Evolutionary conservation across 2,113 vertebrate genomes (phyloP), one percentile per base, ranked within the genome.

Genomic region (Pituophis catenifer): DNA sequence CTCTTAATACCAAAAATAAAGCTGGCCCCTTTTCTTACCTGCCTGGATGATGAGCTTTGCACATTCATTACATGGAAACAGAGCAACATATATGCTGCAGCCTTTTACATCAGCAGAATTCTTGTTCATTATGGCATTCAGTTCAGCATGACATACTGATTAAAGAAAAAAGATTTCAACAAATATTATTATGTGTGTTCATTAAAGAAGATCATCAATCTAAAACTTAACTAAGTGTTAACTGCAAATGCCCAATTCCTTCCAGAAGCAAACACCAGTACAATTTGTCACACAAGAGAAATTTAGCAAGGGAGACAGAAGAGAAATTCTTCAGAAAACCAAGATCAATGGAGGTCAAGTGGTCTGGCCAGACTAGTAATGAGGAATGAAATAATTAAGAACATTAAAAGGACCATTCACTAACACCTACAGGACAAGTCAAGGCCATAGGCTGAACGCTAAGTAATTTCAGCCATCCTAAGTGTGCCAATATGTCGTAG

Each of bases 91-190:
- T 93, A 99, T 99, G 92, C 97, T 98, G 94, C 99, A 99, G 95
- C 98, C 99, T 95, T 99, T 99, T 96, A 99, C 99, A 19, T 99
- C 99, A 0, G 98, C 98, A 0, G 98, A 98, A 96, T 99, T 99
- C 97, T 99, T 99, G 98, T 99, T 99, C 99, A 99, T 99, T 91
- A 99, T 99, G 96, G 99, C 99, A 54, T 99, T 99, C 95, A 99
- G 96, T 97, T 99, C 99, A 0, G 99, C 99, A 3, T 99, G 99
- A 95, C 99, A 99, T 96, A 99, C 99, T 99, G 97, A 23, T 96
- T 94, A 62, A 81, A 55, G 58, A 88, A 92, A 57, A 87, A 93
- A 81, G 17, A 92, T 93, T 38, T 54, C 55, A 86, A 86, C 57
- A 62, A 95, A 94, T 92, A 94, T 95, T 95, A 57, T 86, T 95